Percentiles rank a stretch among this genome's conserved stretches.
phyloP scores from a whole-genome alignment of 2,888 invertebrate species.

The Anarsia innoxiella region DNA sequence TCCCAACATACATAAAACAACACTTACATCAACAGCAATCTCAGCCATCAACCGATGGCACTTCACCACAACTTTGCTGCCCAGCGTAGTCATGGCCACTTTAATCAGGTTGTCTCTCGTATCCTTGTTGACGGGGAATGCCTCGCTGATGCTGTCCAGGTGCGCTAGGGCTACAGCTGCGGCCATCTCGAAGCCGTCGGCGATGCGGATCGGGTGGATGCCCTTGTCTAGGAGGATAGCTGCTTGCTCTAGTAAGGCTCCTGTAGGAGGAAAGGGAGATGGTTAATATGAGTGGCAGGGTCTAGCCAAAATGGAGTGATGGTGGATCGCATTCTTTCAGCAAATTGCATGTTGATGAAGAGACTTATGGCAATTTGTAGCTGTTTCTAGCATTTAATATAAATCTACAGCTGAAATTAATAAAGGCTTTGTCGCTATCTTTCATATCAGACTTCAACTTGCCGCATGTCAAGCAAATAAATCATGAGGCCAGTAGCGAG shows the following conservation, averaged over 20 bases:
- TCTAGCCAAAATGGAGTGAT: too few species aligned
- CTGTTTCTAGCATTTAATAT: too few species aligned
- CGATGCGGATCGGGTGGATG: slow-evolving; percentile 98
- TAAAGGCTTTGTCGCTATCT: too few species aligned
- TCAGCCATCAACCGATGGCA: slow-evolving; percentile 98
- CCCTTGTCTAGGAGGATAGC: slow-evolving; percentile 94
- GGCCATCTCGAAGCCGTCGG: slow-evolving; percentile 98
- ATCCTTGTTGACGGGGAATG: slow-evolving; percentile 88
- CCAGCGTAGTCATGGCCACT: slow-evolving; percentile 98
- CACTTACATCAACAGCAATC: slow-evolving; percentile 88
- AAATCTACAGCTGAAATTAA: too few species aligned
- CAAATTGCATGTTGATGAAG: too few species aligned
- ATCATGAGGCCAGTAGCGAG: too few species aligned
- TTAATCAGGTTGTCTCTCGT: slow-evolving; percentile 92
- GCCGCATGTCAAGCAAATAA: too few species aligned
- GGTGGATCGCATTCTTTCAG: too few species aligned
- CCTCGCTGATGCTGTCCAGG: slow-evolving; percentile 90
- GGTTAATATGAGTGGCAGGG: too few species aligned
- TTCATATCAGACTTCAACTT: too few species aligned
- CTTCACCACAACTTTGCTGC: slow-evolving; percentile 98
- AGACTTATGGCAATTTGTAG: too few species aligned
- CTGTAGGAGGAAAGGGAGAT: too few species aligned
- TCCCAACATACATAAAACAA: neutral
- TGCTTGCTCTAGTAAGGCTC: slow-evolving; percentile 96
- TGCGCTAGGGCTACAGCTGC: slow-evolving; percentile 91